Conservation (phyloP, 1,140 invertebrate species). For the Drosophila mojavensis region DNA sequence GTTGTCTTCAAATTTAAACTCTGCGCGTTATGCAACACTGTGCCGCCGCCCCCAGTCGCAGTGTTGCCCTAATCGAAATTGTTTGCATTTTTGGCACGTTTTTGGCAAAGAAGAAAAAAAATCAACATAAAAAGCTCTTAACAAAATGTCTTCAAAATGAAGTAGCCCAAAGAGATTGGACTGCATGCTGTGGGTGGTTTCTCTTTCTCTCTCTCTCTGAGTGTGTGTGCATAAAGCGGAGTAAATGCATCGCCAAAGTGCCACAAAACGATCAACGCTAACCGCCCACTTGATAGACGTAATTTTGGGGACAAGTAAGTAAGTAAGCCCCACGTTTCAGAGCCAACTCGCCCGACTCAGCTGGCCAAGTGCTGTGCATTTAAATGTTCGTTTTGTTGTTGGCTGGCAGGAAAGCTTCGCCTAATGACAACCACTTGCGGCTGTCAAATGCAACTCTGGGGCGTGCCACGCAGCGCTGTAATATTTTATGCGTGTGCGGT, state of each 20-base stretch:
- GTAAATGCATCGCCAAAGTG: slow-evolving; percentile 59
- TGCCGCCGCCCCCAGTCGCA: not conserved
- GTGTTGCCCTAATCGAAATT: slow-evolving; percentile 28
- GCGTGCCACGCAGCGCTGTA: slow-evolving; percentile 63
- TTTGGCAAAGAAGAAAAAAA: slow-evolving; percentile 38
- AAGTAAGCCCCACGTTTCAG: not conserved
- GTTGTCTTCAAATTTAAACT: not conserved
- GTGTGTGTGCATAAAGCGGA: not conserved
- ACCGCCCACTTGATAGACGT: slow-evolving; percentile 72
- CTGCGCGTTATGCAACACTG: slow-evolving; percentile 14
- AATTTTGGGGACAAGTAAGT: slow-evolving; percentile 56
- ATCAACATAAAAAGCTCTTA: slow-evolving; percentile 66
- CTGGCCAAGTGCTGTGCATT: slow-evolving; percentile 69
- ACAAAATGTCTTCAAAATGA: slow-evolving; percentile 55
- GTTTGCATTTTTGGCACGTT: slow-evolving; percentile 54
- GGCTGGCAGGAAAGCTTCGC: slow-evolving; percentile 39
- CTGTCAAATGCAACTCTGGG: slow-evolving; percentile 78
- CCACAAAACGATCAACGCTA: slow-evolving; percentile 73
- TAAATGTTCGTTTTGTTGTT: slow-evolving; percentile 76
- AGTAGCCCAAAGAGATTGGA: slow-evolving; percentile 22
- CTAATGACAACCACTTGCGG: slow-evolving; percentile 80
- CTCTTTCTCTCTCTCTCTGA: no score
- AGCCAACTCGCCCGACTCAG: no score
- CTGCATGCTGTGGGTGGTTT: not conserved
- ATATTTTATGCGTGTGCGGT: slow-evolving; percentile 68